Percentiles rank a stretch among this genome's conserved stretches.
Conservation (phyloP, 2,113 vertebrate genomes). For the Suncus etruscus region DNA sequence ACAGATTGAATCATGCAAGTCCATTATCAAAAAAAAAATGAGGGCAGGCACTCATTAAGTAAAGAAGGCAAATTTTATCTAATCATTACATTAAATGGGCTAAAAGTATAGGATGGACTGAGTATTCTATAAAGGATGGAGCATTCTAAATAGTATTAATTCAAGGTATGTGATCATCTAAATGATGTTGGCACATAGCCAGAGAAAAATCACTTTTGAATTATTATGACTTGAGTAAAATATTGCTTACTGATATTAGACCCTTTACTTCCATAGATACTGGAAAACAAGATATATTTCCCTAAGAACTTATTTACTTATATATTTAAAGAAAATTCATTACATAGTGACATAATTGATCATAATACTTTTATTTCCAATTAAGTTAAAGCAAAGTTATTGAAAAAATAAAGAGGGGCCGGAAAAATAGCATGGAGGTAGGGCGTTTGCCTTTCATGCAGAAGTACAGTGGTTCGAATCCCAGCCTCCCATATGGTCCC, state of each 20-base stretch:
- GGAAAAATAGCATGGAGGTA: too few species aligned
- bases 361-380: too few species aligned
- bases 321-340: too few species aligned
- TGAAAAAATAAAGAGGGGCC: too few species aligned
- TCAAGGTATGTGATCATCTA: not conserved
- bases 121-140: not conserved
- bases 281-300: not conserved
- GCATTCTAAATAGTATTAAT: not conserved
- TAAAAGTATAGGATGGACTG: not conserved
- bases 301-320: not conserved
- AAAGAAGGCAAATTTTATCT: not conserved
- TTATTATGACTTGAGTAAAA: not conserved
- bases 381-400: too few species aligned
- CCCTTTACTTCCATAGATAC: not conserved
- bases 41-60: not conserved
- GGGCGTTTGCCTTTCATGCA: too few species aligned
- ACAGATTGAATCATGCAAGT: not conserved
- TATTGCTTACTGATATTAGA: not conserved
- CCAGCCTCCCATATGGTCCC: too few species aligned
- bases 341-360: too few species aligned
- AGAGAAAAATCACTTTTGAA: not conserved
- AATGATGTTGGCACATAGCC: not conserved
- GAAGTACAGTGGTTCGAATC: too few species aligned
- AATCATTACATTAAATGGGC: not conserved
- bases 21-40: not conserved